Conservation (phyloP, 2,113 vertebrate species). For the Serinus canaria region DNA sequence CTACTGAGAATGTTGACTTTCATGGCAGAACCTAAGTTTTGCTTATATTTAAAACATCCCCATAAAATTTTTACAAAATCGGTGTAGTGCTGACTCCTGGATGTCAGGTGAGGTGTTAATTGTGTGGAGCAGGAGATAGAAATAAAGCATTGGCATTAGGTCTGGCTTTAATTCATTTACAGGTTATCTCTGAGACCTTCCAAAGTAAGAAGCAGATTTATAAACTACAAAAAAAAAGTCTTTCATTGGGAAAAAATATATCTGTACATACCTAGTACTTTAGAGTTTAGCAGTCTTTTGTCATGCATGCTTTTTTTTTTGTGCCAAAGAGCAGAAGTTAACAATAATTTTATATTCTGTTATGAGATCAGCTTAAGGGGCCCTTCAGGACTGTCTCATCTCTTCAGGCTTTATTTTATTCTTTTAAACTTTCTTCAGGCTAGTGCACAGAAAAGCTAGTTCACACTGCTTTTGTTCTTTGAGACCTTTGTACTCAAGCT, state of each 20-base stretch:
- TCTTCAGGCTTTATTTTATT: not conserved
- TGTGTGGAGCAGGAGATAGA: not conserved
- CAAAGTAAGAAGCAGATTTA: not conserved
- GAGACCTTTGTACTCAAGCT: not conserved
- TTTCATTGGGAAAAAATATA: not conserved
- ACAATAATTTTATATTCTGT: not conserved
- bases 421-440: not conserved
- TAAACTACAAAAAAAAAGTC: not conserved
- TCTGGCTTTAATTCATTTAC: not conserved
- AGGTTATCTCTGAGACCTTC: not conserved
- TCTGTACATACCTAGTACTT: accelerated
- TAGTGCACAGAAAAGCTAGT: not conserved
- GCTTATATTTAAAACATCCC: accelerated
- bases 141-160: not conserved
- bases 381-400: not conserved
- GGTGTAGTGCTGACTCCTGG: accelerated
- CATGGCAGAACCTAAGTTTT: not conserved
- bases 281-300: not conserved
- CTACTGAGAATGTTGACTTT: not conserved
- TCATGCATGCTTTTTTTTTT: not conserved
- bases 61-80: accelerated
- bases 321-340: not conserved
- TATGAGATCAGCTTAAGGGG: not conserved
- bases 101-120: not conserved
- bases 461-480: not conserved